phyloP scores from a whole-genome alignment of 2,888 invertebrate genomes.

The Dicranocentrus wangi region DNA sequence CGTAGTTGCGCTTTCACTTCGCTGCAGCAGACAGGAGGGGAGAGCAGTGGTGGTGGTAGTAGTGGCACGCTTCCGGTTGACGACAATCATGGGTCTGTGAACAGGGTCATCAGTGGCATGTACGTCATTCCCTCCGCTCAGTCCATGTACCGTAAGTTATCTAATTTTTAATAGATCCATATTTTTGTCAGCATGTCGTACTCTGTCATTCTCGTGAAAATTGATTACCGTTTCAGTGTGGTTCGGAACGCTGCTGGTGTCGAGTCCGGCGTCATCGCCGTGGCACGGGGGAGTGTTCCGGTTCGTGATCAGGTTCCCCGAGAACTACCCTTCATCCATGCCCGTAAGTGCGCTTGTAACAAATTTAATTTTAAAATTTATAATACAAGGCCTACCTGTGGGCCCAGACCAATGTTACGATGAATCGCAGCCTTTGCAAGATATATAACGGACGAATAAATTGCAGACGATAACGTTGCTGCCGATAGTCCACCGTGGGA shows the following conservation, averaged over 20 bases:
- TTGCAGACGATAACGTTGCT: conserved; percentile 32
- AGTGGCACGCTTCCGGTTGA: background rate
- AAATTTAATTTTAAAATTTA: too few species aligned
- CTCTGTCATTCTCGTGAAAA: too few species aligned
- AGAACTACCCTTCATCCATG: conserved; percentile 87
- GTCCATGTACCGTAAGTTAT: conserved; percentile 83
- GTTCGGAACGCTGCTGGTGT: conserved; percentile 92
- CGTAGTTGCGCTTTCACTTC: conserved; percentile 49
- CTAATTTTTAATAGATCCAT: conserved; percentile 41
- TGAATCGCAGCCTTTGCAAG: too few species aligned
- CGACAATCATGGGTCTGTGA: background rate
- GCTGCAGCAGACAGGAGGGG: conserved; percentile 4
- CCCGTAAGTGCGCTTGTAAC: conserved; percentile 80
- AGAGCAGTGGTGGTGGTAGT: background rate
- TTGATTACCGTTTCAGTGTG: too few species aligned
- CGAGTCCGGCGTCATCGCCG: conserved; percentile 7
- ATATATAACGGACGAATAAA: too few species aligned
- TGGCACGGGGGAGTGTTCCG: conserved; percentile 89
- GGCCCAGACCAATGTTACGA: too few species aligned
- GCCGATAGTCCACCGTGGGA: background rate
- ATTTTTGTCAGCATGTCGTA: too few species aligned
- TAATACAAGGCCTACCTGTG: too few species aligned
- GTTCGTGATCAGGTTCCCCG: conserved; percentile 89
- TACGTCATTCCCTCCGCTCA: conserved; percentile 94
- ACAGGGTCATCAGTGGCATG: conserved; percentile 78